Evolutionary conservation across 2,888 invertebrate species (phyloP).

Genomic region (Empis stercorea): DNA sequence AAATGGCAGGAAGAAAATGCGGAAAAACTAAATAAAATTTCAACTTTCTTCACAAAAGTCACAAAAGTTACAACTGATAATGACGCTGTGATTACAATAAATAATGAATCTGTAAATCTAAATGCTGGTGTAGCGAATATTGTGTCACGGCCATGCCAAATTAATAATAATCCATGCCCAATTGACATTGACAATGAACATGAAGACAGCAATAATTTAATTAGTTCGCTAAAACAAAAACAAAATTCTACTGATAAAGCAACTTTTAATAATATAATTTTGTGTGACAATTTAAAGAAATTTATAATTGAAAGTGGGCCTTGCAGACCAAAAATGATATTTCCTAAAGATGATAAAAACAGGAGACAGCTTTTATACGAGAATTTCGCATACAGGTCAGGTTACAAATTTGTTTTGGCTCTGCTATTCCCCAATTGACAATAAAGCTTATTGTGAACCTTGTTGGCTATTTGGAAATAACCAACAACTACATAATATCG

Average conservation of each 20-base stretch:
- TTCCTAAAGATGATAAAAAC: slow-evolving; percentile 1
- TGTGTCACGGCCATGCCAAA: background rate
- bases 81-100: background rate
- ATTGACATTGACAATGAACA: too few species aligned
- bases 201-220: background rate
- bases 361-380: slow-evolving; percentile 1
- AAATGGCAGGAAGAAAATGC: background rate
- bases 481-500: slow-evolving; percentile 1
- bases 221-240: background rate
- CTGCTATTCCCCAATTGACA: slow-evolving; percentile 1
- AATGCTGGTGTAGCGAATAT: background rate
- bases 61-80: background rate
- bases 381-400: slow-evolving; percentile 3
- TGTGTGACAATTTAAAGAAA: background rate
- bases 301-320: background rate
- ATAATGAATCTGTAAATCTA: background rate
- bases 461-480: slow-evolving; percentile 1
- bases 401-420: slow-evolving; percentile 3
- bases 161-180: background rate
- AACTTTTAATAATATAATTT: background rate
- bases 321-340: slow-evolving; percentile 1
- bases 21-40: background rate
- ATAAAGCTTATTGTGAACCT: slow-evolving; percentile 1
- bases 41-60: background rate
- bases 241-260: background rate